A percentile compares a stretch with the other conserved stretches of the same genome.
Conservation (phyloP, 2,113 vertebrate species). For the Hirundichthys speculiger region DNA sequence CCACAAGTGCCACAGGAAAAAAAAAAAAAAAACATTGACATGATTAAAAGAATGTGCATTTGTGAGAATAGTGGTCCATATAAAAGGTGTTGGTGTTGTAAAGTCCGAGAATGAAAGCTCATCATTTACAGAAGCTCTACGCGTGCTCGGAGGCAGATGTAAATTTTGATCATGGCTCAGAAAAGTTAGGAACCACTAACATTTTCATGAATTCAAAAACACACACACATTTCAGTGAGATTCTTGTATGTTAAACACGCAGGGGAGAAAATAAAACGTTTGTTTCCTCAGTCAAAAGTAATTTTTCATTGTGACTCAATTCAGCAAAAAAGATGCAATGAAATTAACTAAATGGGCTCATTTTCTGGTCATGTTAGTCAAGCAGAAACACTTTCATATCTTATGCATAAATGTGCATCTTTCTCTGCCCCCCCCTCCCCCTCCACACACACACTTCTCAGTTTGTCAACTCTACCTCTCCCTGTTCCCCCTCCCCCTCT, state of each 20-base stretch:
- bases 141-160: too few relatives aligned
- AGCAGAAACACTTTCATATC: neutral
- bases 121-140: too few relatives aligned
- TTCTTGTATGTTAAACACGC: slow-evolving; percentile 12
- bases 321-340: neutral
- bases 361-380: neutral
- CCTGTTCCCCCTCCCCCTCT: neutral
- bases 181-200: too few relatives aligned
- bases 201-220: too few relatives aligned
- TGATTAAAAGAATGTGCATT: too few relatives aligned
- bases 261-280: neutral
- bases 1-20: too few relatives aligned
- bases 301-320: neutral
- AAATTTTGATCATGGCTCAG: too few relatives aligned
- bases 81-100: too few relatives aligned
- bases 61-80: too few relatives aligned
- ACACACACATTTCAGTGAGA: slow-evolving; percentile 27
- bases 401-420: slow-evolving; percentile 4
- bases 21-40: too few relatives aligned
- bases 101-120: too few relatives aligned
- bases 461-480: too few relatives aligned
- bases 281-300: neutral
- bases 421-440: slow-evolving; percentile 2
- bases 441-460: neutral
- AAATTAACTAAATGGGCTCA: neutral